Evolutionary conservation across 2,797 vertebrate species (phyloP), one percentile per base, ranked within the genome.

Genomic region (Hipposideros larvatus): DNA sequence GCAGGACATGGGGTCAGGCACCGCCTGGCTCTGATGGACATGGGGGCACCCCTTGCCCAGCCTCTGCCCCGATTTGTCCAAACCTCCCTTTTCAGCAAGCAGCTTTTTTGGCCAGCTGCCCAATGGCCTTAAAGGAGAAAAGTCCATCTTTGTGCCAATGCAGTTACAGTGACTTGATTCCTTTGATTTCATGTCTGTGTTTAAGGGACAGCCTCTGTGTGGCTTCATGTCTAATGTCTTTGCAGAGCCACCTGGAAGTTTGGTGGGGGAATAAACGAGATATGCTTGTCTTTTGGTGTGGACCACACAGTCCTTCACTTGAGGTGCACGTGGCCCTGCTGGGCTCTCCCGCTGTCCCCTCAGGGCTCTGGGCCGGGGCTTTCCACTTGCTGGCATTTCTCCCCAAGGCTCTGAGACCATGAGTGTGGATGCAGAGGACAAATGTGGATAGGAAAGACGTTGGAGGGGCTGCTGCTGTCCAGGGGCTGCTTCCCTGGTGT

Each of bases 181-280:
- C 94, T 96, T 66, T 5, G 4, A 7, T 15, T 63, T 74, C 90
- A 24, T 98, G 98, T 93, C 98, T 24, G 65, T 4, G 21, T 98
- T 96, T 71, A 41, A 97, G 97, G 24, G 66, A 15, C 91, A 90
- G 98, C 95, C 96, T 97, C 94, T 96, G 93, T 18, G 4, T 87
- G 66, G 95, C 96, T 98, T 91, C 86, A 97, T n/a, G 96, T 98
- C 98, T 98, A 97, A 97, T 79, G 88, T 98, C 95, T 98, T 98
- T 98, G 96, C 97, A 97, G 97, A 96, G 94, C 95, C 96, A 87
- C 98, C 97, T 18, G 77, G 59, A 73, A 28, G n/a, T 11, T n/a
- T 13, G 15, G 34, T 3, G 4, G 16, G 1, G 43, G 74, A 51
- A 88, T 89, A 93, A 97, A 61, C 16, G 70, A 97, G 98, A 97